Evolutionary conservation across 2,888 invertebrate species (phyloP).

Genomic region (Seladonia tumulorum): DNA sequence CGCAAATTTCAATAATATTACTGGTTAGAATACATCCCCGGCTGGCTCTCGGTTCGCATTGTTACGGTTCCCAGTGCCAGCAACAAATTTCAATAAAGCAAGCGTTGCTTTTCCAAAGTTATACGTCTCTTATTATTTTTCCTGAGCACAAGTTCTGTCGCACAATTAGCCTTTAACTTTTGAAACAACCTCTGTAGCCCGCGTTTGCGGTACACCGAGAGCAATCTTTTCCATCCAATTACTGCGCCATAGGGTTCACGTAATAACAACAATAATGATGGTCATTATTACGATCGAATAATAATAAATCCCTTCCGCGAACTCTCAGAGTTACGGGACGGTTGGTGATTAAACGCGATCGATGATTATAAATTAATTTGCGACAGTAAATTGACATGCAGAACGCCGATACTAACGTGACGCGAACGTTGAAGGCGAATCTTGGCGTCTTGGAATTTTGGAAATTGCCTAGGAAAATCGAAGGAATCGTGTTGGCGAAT

Average conservation of each 20-base stretch:
- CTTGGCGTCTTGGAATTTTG: neutral
- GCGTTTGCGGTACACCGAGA: neutral
- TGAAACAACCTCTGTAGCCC: neutral
- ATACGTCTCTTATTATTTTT: neutral
- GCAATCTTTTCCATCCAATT: neutral
- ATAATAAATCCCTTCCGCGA: neutral
- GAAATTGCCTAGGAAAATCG: neutral
- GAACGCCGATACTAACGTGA: neutral
- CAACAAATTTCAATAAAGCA: neutral
- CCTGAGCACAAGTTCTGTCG: neutral
- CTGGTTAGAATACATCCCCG: neutral
- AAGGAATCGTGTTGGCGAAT: no score
- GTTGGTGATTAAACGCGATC: neutral
- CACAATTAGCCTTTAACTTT: neutral
- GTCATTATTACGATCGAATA: neutral
- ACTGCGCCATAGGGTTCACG: neutral
- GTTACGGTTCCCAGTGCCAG: neutral
- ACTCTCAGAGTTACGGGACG: neutral
- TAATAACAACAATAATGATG: neutral
- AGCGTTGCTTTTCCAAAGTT: neutral
- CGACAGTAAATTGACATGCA: neutral
- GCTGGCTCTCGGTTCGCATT: neutral
- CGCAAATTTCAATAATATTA: no score
- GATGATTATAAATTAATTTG: neutral
- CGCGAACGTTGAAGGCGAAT: neutral